Evolutionary conservation across 2,797 vertebrate genomes (phyloP), one percentile per base, ranked within the genome.

Genomic region (Petrocephalus schoutedeni): DNA sequence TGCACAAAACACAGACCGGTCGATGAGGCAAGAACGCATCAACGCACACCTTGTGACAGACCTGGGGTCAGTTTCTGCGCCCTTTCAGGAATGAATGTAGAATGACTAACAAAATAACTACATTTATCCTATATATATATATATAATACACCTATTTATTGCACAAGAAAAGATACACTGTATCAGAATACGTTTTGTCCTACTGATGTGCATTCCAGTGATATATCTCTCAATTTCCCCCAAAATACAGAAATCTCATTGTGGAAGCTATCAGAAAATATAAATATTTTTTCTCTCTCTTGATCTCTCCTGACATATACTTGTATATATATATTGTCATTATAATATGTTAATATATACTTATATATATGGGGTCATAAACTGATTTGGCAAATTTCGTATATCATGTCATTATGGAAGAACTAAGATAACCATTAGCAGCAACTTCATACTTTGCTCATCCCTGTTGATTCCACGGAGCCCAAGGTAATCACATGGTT

Each of bases 151-250:
- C 94, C 95, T 96, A 95, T 94, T 97, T 98, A 98, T 98, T 98
- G 97, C 97, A 98, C 97, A 95, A 95, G 92, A 94, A 95, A 94
- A 93, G 95, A 91, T 93, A 92, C 95, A 97, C 93, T 95, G 96
- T 95, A 94, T 96, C 94, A 95, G 95, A 95, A 96, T 94, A 92
- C 91, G 95, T 94, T 93, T 93, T 93, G 94, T 95, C 95, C 89
- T 90, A 96, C 88, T 96, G 95, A 97, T 97, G 97, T 97, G 97
- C 97, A 98, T 98, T 98, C 94, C 94, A 93, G 94, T 95, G 93
- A 94, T 92, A 94, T 93, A 92, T 85, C 85, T 90, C 95, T 92
- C 94, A 91, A 92, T 91, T 95, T 96, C 91, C 89, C 93, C 94
- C 93, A 91, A 92, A 93, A 87, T 92, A 92, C 89, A 93, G 89